These are phyloP conservation scores for Gonioctena quinquepunctata DNA, from an alignment of 1,140 invertebrate genomes.

Conservation along the genomic window DNA sequence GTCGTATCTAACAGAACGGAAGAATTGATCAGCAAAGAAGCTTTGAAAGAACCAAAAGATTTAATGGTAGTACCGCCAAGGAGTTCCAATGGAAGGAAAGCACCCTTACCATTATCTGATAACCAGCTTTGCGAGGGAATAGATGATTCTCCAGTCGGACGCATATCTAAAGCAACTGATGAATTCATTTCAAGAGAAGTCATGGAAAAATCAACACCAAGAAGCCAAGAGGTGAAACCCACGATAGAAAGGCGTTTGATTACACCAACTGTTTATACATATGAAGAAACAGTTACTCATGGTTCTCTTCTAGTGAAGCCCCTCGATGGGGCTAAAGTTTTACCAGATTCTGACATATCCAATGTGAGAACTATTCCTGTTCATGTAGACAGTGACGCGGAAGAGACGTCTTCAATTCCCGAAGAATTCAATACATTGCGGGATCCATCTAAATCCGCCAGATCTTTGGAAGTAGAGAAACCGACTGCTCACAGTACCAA, in stretches of 20 bases:
- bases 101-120: background rate
- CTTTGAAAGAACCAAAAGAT: background rate
- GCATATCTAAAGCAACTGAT: background rate
- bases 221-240: conserved; percentile 1
- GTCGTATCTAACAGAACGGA: too few relatives aligned
- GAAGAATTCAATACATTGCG: conserved; percentile 43
- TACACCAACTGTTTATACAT: conserved; percentile 49
- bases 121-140: background rate
- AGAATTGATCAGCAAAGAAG: background rate
- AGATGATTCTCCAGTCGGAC: too few relatives aligned
- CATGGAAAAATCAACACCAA: background rate
- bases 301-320: conserved; percentile 49
- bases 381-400: conserved; percentile 26
- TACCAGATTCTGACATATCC: conserved; percentile 36
- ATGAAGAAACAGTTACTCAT: conserved; percentile 52
- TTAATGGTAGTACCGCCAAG: background rate
- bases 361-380: conserved; percentile 34
- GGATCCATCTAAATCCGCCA: conserved; percentile 23
- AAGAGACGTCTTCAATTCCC: conserved; percentile 49
- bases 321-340: conserved; percentile 35
- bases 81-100: background rate
- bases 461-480: background rate
- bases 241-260: conserved; percentile 60
- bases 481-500: conserved; percentile 19
- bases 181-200: background rate